Evolutionary conservation across 2,888 invertebrate genomes (phyloP).

Genomic region (Hymenopus coronatus): DNA sequence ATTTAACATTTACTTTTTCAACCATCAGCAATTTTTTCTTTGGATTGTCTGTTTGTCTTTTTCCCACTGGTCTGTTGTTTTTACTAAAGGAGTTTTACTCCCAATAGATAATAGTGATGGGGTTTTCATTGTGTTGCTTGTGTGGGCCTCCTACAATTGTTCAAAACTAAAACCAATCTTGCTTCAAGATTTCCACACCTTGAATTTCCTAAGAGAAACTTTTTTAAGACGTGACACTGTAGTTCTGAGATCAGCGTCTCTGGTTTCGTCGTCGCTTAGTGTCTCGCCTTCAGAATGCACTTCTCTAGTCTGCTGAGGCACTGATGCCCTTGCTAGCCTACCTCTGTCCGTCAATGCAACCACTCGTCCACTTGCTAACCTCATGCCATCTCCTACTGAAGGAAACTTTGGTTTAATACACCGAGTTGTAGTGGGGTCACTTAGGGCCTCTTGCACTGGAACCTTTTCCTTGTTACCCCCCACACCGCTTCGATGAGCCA

Average conservation of each 20-base stretch:
- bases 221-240: constrained; percentile 76
- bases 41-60: constrained; percentile 13
- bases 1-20: neutral
- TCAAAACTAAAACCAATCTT: constrained; percentile 7
- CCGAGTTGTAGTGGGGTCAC: constrained; percentile 57
- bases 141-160: constrained; percentile 18
- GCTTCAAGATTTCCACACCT: constrained; percentile 75
- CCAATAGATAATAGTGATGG: neutral
- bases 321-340: constrained; percentile 47
- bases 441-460: constrained; percentile 59
- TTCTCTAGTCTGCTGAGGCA: constrained; percentile 53
- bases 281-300: constrained; percentile 73
- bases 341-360: constrained; percentile 47
- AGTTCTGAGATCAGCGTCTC: constrained; percentile 66
- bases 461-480: constrained; percentile 51
- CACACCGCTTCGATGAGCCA: constrained; percentile 60
- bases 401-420: constrained; percentile 40
- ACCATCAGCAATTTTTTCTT: neutral
- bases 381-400: constrained; percentile 32
- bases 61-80: neutral
- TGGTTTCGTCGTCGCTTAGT: constrained; percentile 59
- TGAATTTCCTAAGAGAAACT: constrained; percentile 71
- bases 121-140: constrained; percentile 7
- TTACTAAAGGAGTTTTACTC: constrained; percentile 13
- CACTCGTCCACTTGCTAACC: constrained; percentile 38